These are phyloP conservation scores for Pygoscelis antarcticus DNA, from an alignment of 2,113 vertebrate species.

Conservation along the genomic window DNA sequence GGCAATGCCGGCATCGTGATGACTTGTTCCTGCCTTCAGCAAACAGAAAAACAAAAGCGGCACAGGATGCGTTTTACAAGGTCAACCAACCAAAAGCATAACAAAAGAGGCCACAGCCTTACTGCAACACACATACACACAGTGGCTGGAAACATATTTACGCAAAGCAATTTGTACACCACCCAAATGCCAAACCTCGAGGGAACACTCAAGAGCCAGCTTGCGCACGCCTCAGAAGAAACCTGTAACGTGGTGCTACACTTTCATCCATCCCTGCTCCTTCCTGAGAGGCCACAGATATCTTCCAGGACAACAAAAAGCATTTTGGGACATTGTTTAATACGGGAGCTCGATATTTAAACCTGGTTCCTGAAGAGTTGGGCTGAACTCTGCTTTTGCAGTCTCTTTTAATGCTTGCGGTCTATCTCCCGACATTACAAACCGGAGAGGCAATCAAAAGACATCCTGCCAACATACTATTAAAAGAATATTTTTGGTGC, in stretches of 20 bases:
- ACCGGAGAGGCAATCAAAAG: not conserved
- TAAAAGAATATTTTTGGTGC: not conserved
- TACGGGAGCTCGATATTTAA: not conserved
- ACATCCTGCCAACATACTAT: not conserved
- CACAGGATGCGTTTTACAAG: not conserved
- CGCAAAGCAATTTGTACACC: not conserved
- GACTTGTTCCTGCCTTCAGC: not conserved
- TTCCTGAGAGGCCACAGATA: not conserved
- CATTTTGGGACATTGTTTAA: not conserved
- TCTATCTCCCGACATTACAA: not conserved
- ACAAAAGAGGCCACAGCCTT: not conserved
- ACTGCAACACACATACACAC: not conserved
- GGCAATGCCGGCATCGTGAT: constrained; percentile 79
- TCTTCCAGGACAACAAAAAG: not conserved
- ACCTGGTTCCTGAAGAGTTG: not conserved
- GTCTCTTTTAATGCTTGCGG: not conserved
- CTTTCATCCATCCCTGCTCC: not conserved
- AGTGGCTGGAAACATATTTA: not conserved
- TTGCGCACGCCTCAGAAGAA: not conserved
- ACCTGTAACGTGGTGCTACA: not conserved
- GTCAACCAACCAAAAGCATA: not conserved
- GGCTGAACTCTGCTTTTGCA: not conserved
- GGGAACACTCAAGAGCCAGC: not conserved
- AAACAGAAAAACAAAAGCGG: not conserved
- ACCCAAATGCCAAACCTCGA: not conserved